These are phyloP conservation scores for Thinocorus orbignyianus DNA, from an alignment of 2,113 vertebrate genomes.

Conservation along the genomic window DNA sequence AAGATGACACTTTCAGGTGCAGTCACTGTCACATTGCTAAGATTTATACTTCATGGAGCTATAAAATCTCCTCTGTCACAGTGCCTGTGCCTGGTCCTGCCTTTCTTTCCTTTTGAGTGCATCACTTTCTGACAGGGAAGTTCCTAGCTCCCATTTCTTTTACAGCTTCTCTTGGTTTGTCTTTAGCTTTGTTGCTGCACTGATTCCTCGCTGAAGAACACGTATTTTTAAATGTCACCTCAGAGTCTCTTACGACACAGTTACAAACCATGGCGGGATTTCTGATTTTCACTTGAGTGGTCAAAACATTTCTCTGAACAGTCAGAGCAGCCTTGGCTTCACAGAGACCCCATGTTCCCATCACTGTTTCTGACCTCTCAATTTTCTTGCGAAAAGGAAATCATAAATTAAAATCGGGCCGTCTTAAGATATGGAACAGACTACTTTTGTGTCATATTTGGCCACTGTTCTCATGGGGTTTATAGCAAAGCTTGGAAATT, in stretches of 20 bases:
- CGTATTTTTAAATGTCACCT: not conserved
- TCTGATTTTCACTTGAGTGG: not conserved
- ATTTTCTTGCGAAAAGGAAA: not conserved
- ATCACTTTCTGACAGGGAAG: not conserved
- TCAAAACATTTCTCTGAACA: not conserved
- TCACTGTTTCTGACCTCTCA: not conserved
- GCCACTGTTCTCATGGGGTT: not conserved
- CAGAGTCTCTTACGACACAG: not conserved
- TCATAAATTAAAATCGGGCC: not conserved
- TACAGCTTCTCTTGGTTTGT: not conserved
- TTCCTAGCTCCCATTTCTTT: not conserved
- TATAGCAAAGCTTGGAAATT: not conserved
- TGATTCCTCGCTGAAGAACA: not conserved
- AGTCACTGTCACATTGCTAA: fast-evolving
- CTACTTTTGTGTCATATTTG: not conserved
- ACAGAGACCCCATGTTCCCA: not conserved
- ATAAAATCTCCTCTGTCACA: not conserved
- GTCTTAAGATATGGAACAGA: not conserved
- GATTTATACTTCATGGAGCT: fast-evolving
- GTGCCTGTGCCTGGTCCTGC: fast-evolving
- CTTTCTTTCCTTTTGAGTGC: fast-evolving
- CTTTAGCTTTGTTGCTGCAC: not conserved
- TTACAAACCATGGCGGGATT: not conserved
- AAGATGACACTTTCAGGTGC: not conserved
- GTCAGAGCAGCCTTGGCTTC: not conserved